phyloP scores from a whole-genome alignment of 2,888 invertebrate genomes.

The Macrophya alboannulata region DNA sequence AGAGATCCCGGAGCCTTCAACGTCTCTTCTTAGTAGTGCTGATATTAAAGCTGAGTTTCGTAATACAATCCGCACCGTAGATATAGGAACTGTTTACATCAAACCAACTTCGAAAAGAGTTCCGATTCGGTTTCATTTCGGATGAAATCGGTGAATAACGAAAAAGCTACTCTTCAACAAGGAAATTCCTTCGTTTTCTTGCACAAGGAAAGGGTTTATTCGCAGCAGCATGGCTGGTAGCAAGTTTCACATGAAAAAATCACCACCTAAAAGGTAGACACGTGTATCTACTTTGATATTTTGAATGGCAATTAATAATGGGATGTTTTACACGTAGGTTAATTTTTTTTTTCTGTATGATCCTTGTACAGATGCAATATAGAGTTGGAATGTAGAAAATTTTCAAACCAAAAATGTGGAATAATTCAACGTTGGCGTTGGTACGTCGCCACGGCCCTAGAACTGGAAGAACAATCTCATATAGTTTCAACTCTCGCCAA shows the following conservation, averaged over 20 bases:
- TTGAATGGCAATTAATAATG: not conserved
- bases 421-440: conserved; percentile 3
- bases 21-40: not conserved
- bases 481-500: conserved; percentile 22
- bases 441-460: conserved; percentile 16
- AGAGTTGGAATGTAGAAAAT: not conserved
- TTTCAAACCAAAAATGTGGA: conserved; percentile 2
- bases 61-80: not conserved
- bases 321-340: not conserved
- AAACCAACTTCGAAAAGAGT: not conserved
- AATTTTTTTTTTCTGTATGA: not conserved
- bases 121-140: not conserved
- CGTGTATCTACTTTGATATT: not conserved
- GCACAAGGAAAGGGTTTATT: not conserved
- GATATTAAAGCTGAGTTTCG: conserved; percentile 5
- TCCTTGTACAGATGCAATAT: not conserved
- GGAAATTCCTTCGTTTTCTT: not conserved
- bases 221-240: not conserved
- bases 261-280: too few species aligned
- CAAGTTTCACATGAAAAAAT: not conserved
- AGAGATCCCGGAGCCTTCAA: not conserved
- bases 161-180: not conserved
- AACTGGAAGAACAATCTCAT: conserved; percentile 28
- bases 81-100: not conserved
- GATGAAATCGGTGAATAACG: not conserved